phyloP scores from a whole-genome alignment of 2,113 vertebrate species.

The Pelecanus crispus region DNA sequence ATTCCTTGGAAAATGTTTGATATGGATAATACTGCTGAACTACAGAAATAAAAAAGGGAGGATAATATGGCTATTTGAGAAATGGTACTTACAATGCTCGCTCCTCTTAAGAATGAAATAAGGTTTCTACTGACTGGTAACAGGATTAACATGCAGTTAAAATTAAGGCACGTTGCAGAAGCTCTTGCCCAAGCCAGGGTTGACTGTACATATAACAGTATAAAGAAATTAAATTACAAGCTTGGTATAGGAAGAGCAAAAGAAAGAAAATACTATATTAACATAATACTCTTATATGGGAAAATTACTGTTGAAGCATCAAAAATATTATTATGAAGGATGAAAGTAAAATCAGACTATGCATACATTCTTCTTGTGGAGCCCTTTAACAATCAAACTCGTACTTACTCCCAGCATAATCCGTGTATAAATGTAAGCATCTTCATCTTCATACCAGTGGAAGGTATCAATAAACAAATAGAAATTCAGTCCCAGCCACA shows the following conservation, averaged over 20 bases:
- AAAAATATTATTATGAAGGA: neutral
- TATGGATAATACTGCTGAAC: neutral
- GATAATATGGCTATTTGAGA: slow-evolving; percentile 16
- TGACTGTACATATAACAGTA: slow-evolving; percentile 64
- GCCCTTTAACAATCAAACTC: neutral
- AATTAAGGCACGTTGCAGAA: slow-evolving; percentile 79
- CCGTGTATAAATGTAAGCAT: slow-evolving; percentile 77
- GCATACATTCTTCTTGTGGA: neutral
- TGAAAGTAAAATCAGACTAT: neutral
- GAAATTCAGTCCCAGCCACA: slow-evolving; percentile 76
- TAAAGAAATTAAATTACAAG: slow-evolving; percentile 46
- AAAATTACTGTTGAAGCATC: neutral
- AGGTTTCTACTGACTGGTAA: slow-evolving; percentile 79
- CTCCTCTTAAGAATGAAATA: slow-evolving; percentile 76
- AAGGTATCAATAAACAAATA: slow-evolving; percentile 79
- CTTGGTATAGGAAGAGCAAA: neutral
- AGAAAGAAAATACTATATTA: neutral
- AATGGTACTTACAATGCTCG: slow-evolving; percentile 71
- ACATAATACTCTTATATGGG: neutral
- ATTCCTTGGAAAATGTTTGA: slow-evolving; percentile 39
- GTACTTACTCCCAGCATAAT: slow-evolving; percentile 81
- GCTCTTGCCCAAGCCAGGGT: slow-evolving; percentile 80
- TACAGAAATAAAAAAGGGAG: neutral
- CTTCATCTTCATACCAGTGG: slow-evolving; percentile 71
- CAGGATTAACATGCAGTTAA: slow-evolving; percentile 82